Percentiles rank a stretch among this genome's conserved stretches.
Conservation (phyloP, 2,113 vertebrate species). For the Indri indri region DNA sequence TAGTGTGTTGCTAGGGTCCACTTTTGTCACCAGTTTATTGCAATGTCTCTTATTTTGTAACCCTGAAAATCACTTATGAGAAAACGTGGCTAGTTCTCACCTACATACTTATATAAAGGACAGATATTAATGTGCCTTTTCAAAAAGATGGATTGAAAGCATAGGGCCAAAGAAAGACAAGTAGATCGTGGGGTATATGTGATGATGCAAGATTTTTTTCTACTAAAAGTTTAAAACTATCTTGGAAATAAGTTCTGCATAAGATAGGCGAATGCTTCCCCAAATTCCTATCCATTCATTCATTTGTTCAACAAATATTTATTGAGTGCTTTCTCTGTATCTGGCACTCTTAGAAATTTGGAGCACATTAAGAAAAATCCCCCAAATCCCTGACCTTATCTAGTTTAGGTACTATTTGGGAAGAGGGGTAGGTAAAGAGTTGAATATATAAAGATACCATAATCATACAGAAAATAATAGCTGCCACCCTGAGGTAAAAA, state of each 20-base stretch:
- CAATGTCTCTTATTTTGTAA: background rate
- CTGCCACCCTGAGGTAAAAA: background rate
- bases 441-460: background rate
- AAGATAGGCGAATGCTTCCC: background rate
- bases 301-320: background rate
- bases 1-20: background rate
- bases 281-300: background rate
- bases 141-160: background rate
- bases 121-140: background rate
- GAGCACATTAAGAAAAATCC: background rate
- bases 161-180: background rate
- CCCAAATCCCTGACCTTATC: background rate
- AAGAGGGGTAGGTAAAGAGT: background rate
- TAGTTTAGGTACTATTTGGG: background rate
- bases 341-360: background rate
- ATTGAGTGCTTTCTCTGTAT: background rate
- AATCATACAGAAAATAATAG: background rate
- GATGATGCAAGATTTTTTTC: background rate
- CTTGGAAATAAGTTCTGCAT: background rate
- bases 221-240: background rate
- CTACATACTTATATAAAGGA: background rate
- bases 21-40: background rate
- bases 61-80: background rate
- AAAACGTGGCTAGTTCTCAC: background rate
- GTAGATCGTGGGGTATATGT: fast-evolving